Percentiles rank a stretch among this genome's conserved stretches.
Evolutionary conservation across 2,797 vertebrate genomes (phyloP).

Genomic region (Chaetophractus vellerosus): DNA sequence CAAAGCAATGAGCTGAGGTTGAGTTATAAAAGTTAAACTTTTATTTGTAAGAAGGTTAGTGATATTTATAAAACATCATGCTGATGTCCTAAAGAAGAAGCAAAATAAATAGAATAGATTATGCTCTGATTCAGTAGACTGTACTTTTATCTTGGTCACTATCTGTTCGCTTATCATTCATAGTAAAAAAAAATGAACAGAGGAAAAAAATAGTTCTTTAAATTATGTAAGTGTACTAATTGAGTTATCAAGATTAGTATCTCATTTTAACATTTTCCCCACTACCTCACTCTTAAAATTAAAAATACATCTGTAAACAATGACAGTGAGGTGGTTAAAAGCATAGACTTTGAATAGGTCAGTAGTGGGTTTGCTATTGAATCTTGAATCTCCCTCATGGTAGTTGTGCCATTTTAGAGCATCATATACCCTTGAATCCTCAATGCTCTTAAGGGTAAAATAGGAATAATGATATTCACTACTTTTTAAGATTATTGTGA

Average conservation of each 20-base stretch:
- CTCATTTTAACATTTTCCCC: background rate
- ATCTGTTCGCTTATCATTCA: too few species aligned
- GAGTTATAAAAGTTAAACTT: background rate
- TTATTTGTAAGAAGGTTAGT: background rate
- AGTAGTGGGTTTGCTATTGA: background rate
- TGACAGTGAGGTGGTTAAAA: background rate
- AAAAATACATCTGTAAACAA: background rate
- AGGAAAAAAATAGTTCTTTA: background rate
- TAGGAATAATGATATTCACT: background rate
- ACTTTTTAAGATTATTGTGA: background rate
- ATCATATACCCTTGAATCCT: background rate
- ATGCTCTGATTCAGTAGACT: background rate
- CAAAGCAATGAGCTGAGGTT: background rate
- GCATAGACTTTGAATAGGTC: background rate
- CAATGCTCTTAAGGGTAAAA: background rate
- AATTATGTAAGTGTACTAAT: background rate
- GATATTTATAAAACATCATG: background rate
- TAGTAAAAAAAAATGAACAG: background rate
- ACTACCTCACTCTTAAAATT: background rate
- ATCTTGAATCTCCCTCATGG: background rate
- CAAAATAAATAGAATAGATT: background rate
- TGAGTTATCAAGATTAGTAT: background rate
- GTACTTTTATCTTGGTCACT: background rate
- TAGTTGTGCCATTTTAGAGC: background rate
- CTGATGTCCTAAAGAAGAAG: background rate